A percentile compares a stretch with the other conserved stretches of the same genome.
Conservation (phyloP, 2,797 vertebrate genomes). For the Dermochelys coriacea region DNA sequence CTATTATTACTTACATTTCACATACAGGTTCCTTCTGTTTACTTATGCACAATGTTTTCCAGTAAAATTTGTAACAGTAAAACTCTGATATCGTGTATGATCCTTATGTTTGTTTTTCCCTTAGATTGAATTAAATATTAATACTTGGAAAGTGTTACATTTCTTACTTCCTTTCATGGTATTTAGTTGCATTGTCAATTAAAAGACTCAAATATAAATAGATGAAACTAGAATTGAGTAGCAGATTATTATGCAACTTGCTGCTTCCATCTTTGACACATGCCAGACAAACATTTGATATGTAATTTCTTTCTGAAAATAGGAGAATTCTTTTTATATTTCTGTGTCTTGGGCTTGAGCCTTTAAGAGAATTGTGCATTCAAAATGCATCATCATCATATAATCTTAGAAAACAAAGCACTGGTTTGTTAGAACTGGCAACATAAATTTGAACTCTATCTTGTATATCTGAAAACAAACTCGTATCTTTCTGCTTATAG, state of each 20-base stretch:
- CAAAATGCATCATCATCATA: not conserved
- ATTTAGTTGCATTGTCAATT: not conserved
- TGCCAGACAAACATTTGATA: not conserved
- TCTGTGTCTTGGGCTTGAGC: not conserved
- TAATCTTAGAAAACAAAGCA: not conserved
- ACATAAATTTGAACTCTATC: not conserved
- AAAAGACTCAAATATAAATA: not conserved
- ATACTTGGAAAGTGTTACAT: not conserved
- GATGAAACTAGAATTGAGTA: not conserved
- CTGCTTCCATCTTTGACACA: not conserved
- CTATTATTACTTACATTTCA: not conserved
- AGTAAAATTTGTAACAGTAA: not conserved
- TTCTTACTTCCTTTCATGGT: not conserved
- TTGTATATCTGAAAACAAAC: not conserved
- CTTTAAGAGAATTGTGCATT: not conserved
- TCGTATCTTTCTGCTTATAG: not conserved
- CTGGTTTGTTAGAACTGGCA: not conserved
- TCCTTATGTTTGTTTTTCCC: not conserved
- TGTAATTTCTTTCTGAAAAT: not conserved
- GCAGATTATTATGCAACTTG: not conserved
- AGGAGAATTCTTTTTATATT: not conserved
- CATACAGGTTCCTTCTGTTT: not conserved
- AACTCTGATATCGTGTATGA: not conserved
- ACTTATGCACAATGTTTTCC: not conserved
- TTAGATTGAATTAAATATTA: not conserved